phyloP scores from a whole-genome alignment of 2,797 vertebrate species.

The Hybognathus amarus region DNA sequence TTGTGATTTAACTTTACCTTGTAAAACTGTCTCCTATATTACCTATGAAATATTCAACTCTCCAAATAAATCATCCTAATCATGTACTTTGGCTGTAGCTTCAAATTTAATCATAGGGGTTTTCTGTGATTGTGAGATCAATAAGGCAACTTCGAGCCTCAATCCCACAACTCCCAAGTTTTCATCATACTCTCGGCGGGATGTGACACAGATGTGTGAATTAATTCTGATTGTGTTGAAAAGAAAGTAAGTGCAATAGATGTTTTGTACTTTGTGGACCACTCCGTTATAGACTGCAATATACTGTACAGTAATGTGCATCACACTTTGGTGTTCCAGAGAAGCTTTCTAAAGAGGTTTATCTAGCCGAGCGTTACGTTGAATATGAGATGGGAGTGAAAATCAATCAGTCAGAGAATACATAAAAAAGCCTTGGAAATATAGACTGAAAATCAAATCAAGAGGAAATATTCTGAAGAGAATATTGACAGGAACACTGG shows the following conservation, averaged over 20 bases:
- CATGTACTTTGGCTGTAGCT: not conserved
- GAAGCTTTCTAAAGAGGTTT: conserved; percentile 9
- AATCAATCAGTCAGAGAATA: conserved; percentile 22
- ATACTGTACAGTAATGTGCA: conserved; percentile 6
- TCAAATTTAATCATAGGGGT: not conserved
- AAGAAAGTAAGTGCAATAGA: conserved; percentile 23
- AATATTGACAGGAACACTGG: conserved; percentile 32
- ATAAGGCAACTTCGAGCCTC: not conserved
- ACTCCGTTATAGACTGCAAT: not conserved
- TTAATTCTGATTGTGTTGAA: conserved; percentile 37
- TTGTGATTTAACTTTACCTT: not conserved
- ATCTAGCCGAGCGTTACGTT: conserved; percentile 1
- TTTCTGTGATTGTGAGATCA: conserved; percentile 2
- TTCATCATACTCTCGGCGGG: not conserved
- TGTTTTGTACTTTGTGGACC: conserved; percentile 3
- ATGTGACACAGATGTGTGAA: conserved; percentile 43
- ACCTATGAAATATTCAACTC: not conserved
- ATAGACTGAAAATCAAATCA: conserved; percentile 51
- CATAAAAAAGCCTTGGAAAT: conserved; percentile 62
- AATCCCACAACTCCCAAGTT: not conserved
- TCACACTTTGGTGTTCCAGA: conserved; percentile 6
- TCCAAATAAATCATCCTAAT: not conserved
- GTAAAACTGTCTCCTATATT: not conserved
- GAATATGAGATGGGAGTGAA: not conserved
- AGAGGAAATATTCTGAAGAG: conserved; percentile 36